Percentiles rank a stretch among this genome's conserved stretches.
Evolutionary conservation across 2,113 vertebrate species (phyloP).

Genomic region (Tachycineta bicolor): DNA sequence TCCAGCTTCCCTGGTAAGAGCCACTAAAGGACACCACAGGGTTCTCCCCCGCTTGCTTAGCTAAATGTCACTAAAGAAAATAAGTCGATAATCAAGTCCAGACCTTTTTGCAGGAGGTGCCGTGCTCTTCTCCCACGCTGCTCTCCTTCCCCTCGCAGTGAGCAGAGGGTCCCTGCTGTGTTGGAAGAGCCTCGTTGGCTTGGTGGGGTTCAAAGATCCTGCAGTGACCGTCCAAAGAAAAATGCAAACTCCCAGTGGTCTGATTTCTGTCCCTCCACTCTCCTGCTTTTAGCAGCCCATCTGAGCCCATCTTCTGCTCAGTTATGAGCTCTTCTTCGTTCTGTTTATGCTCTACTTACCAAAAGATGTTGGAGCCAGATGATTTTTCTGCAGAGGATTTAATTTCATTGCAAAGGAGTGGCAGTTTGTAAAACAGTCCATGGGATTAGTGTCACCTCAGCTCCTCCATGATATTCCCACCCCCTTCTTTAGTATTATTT

Average conservation of each 20-base stretch:
- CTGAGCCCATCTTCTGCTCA: neutral
- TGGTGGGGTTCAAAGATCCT: neutral
- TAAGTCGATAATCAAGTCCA: slow-evolving; percentile 37
- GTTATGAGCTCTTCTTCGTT: neutral
- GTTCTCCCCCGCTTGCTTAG: neutral
- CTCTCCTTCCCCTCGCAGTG: neutral
- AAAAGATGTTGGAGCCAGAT: neutral
- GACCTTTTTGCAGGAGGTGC: neutral
- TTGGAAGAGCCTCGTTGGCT: neutral
- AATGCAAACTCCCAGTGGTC: neutral
- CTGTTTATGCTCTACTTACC: neutral
- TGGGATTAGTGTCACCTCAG: neutral
- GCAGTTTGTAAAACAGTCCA: neutral
- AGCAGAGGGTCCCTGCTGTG: neutral
- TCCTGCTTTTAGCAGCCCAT: neutral
- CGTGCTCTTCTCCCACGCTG: neutral
- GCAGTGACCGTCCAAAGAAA: neutral
- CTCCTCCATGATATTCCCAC: neutral
- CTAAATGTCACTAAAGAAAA: slow-evolving; percentile 19
- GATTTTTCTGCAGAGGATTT: slow-evolving; percentile 18
- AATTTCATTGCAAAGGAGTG: neutral
- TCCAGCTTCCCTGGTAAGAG: neutral
- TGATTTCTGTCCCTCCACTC: neutral
- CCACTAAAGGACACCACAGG: neutral
- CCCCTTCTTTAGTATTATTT: neutral